Percentiles rank a stretch among this genome's conserved stretches.
Evolutionary conservation across 2,113 vertebrate genomes (phyloP).

Genomic region (Pseudorectes ferrugineus): DNA sequence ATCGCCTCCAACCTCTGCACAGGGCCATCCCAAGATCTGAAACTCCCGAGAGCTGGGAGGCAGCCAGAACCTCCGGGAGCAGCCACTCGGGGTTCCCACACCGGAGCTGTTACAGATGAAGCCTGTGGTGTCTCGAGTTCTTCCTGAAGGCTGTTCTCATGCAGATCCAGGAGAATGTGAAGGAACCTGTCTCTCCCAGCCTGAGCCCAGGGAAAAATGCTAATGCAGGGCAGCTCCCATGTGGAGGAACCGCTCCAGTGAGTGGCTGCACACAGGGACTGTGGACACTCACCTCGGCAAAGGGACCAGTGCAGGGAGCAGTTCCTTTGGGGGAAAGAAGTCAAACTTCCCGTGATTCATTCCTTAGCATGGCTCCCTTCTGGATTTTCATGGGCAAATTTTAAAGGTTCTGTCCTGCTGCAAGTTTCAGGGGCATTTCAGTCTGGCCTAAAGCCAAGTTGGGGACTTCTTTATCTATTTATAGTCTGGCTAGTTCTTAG

Average conservation of each 20-base stretch:
- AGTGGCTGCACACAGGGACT: neutral
- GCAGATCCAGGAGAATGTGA: neutral
- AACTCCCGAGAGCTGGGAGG: neutral
- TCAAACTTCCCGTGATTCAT: neutral
- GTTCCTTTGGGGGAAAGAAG: neutral
- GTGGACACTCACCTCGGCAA: accelerated
- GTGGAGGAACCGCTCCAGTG: neutral
- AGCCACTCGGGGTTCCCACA: neutral
- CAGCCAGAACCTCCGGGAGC: neutral
- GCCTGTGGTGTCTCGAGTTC: neutral
- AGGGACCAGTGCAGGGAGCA: neutral
- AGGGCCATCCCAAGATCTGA: neutral
- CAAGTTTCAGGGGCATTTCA: neutral
- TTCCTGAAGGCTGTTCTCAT: conserved; percentile 36
- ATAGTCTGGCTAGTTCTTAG: neutral
- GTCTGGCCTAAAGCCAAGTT: neutral
- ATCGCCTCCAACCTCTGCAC: neutral
- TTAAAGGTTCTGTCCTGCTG: neutral
- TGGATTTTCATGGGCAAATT: neutral
- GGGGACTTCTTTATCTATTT: neutral
- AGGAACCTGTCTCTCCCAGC: conserved; percentile 34
- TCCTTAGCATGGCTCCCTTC: neutral
- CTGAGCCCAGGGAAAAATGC: neutral
- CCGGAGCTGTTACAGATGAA: neutral
- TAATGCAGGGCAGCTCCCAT: neutral